Percentiles rank a stretch among this genome's conserved stretches.
phyloP scores from a whole-genome alignment of 2,113 vertebrate species.

The Chelonoidis abingdonii region DNA sequence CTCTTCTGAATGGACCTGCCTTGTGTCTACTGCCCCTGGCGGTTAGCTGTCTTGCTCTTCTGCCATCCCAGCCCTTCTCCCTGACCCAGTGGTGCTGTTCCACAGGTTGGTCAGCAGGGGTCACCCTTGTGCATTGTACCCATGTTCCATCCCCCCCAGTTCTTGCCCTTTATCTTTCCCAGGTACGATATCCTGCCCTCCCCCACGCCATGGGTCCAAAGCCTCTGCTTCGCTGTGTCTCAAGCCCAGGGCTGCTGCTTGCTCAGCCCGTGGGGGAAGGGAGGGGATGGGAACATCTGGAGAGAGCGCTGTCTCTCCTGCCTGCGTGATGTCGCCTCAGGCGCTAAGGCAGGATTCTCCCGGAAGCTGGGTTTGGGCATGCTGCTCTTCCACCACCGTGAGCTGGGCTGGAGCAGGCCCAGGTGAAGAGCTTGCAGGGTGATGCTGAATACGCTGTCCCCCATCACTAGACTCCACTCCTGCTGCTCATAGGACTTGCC shows the following conservation, averaged over 20 bases:
- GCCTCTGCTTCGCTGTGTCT: not conserved
- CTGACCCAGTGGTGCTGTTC: not conserved
- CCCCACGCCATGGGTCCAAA: not conserved
- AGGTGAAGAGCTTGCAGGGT: not conserved
- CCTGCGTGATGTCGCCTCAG: not conserved
- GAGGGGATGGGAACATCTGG: not conserved
- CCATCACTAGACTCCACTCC: not conserved
- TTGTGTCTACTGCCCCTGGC: not conserved
- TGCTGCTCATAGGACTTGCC: not conserved
- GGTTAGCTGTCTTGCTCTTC: not conserved
- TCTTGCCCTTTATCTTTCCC: not conserved
- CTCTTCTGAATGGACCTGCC: fast-evolving
- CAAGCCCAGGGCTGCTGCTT: not conserved
- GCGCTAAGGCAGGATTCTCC: not conserved
- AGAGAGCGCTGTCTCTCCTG: not conserved
- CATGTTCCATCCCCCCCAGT: not conserved
- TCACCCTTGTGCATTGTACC: not conserved
- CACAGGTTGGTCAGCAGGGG: not conserved
- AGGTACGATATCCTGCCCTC: not conserved
- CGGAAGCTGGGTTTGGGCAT: too few relatives aligned
- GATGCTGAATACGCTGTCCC: not conserved
- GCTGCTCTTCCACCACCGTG: not conserved
- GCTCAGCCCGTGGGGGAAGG: not conserved
- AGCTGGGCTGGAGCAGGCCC: not conserved
- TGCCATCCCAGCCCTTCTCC: not conserved